A percentile compares a stretch with the other conserved stretches of the same genome.
phyloP scores from a whole-genome alignment of 2,888 invertebrate genomes.

The Hoplodrina blanda region DNA sequence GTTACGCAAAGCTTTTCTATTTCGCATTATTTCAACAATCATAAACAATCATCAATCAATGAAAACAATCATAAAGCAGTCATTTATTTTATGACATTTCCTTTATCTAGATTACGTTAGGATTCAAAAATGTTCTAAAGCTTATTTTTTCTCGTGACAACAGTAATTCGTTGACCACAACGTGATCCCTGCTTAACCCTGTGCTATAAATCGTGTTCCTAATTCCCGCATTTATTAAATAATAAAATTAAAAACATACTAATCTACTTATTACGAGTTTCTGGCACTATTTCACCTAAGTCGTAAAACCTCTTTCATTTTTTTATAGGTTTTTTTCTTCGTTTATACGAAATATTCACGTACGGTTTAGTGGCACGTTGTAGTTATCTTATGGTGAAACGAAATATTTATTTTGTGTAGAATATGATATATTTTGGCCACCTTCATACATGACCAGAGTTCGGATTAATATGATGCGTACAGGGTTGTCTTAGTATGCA shows the following conservation, averaged over 20 bases:
- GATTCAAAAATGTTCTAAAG: slow-evolving; percentile 3
- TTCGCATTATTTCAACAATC: slow-evolving; percentile 2
- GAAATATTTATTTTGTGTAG: neutral
- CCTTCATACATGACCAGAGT: neutral
- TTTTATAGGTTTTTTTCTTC: slow-evolving; percentile 43
- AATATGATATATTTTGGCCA: neutral
- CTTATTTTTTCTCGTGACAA: slow-evolving; percentile 1
- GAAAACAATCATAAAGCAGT: neutral
- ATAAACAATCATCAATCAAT: slow-evolving; percentile 16
- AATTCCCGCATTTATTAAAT: slow-evolving; percentile 48
- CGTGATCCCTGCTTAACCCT: slow-evolving; percentile 56
- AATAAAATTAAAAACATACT: slow-evolving; percentile 62
- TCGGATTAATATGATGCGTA: too few species aligned
- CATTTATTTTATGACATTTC: slow-evolving; percentile 1
- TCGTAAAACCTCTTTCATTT: slow-evolving; percentile 66
- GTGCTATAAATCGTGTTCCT: slow-evolving; percentile 50
- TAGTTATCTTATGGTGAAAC: neutral
- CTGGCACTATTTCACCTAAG: slow-evolving; percentile 62
- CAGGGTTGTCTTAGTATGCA: too few species aligned
- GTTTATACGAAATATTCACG: slow-evolving; percentile 18
- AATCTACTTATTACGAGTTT: slow-evolving; percentile 56
- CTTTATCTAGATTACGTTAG: neutral
- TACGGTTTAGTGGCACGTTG: slow-evolving; percentile 14
- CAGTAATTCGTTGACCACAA: slow-evolving; percentile 39
- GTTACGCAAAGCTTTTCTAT: slow-evolving; percentile 5